Evolutionary conservation across 2,888 invertebrate genomes (phyloP).

Genomic region (Trissoscelio sp.): DNA sequence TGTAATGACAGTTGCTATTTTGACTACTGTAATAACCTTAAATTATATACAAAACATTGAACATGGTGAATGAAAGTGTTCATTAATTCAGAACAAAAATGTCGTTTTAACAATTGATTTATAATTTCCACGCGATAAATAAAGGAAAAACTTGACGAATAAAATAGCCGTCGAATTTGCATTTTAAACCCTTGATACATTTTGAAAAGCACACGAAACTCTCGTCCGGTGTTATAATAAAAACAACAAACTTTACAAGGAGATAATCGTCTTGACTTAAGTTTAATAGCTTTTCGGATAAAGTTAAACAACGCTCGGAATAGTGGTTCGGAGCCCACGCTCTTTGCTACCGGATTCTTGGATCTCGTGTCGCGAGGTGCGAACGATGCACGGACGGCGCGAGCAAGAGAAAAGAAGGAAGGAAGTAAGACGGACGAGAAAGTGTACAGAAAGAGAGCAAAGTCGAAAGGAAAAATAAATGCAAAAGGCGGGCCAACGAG

Average conservation of each 20-base stretch:
- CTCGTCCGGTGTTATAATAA: conserved; percentile 4
- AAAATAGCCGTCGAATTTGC: conserved; percentile 11
- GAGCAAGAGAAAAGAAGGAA: conserved; percentile 38
- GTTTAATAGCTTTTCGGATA: conserved; percentile 59
- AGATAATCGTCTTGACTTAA: conserved; percentile 50
- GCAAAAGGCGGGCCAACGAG: conserved; percentile 65
- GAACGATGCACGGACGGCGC: conserved; percentile 35
- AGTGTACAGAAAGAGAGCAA: conserved; percentile 56
- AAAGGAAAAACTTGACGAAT: too few relatives aligned
- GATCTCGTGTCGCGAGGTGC: conserved; percentile 53
- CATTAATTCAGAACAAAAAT: too few relatives aligned
- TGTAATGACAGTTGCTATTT: too few relatives aligned
- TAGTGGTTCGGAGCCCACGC: conserved; percentile 38
- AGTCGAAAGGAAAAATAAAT: conserved; percentile 27
- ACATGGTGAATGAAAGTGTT: too few relatives aligned
- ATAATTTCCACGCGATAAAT: neutral
- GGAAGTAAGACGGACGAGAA: conserved; percentile 29
- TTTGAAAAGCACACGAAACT: conserved; percentile 1
- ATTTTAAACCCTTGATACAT: neutral
- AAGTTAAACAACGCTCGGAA: conserved; percentile 33
- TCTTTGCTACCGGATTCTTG: conserved; percentile 60
- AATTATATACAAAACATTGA: too few relatives aligned
- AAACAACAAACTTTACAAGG: conserved; percentile 12
- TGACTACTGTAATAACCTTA: too few relatives aligned
- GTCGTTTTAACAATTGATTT: too few relatives aligned